Base-by-base conservation (phyloP, 2,113 vertebrate genomes). In the Nerophis ophidion region DNA sequence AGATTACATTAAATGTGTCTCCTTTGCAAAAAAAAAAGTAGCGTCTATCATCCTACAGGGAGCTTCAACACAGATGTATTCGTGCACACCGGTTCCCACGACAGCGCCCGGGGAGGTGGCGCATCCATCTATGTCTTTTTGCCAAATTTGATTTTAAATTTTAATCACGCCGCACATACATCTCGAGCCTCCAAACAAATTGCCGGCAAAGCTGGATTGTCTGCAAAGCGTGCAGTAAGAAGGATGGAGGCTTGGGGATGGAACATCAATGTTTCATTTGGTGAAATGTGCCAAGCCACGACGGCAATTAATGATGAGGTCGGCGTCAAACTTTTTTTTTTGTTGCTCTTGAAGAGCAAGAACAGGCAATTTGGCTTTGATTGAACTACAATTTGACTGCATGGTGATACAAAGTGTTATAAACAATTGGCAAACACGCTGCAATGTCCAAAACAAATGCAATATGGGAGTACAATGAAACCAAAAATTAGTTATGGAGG, bases 61-160 rank as follows among this genome's bases (percentile, higher is more conserved):
- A 61, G 65, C 70, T 76, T 10, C 40, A 44, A 17, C 50, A 71
- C 78, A 70, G 79, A 78, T 61, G 60, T 81, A 44, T 44, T 74
- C 67, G 74, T 67, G 67, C 60, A 56, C 74, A 74, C 74, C 7
- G 71, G 65, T 72, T 91, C 92, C 90, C 82, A 87, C 81, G 90
- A 93, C 92, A 75, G 85, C 85, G 83, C 70, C 35, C 5, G 40
- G 40, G 15, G 84, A 84, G 87, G 89, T 87, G 81, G 34, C 83
- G 81, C 94, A 99, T 99, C 92, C 92, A 94, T 99, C 96, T 97
- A 87, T 94, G 95, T 96, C 95, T 92, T 95, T 94, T 98, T 95
- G 94, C 95, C 92, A 96, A 95, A 98, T 99, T 99, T 98, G 95
- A 98, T 99, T 99, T 99, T 99, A 98, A 99, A 98, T 98, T 98